Evolutionary conservation across 2,888 invertebrate species (phyloP), one percentile per base, ranked within the genome.

Genomic region (Himalopsyche kuldschensis): DNA sequence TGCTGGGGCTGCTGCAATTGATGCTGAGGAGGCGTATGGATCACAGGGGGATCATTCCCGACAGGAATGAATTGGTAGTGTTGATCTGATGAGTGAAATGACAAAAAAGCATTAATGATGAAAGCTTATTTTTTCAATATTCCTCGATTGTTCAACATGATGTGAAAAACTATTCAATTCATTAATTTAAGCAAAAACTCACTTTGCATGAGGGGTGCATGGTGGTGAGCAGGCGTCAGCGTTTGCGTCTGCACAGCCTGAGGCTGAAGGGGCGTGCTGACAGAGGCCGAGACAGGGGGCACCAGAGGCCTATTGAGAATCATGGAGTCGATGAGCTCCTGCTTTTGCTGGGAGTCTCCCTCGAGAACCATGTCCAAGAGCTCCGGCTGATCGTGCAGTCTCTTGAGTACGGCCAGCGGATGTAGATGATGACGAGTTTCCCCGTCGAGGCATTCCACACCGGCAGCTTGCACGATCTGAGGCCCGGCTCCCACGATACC

Each of bases 1-100:
- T 82, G 84, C 46, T 79, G 79, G 20, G 63, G 82, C 78, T 85
- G 87, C 78, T 88, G 86, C 20, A 86, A 87, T 47, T 77, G 80
- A 30, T 80, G 77, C 30, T 81, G 81, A 27, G 75, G 81, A 17
- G 27, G 35, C 11, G 8, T 82, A 27, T 63, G 84, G 75, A 86
- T 32, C 89, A 90, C 24, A 89, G 89, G 20, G 90, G 91, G 92
- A 55, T 93, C 91, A 24, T 93, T 92, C 88, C 94, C 93, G 86
- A 91, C 92, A 79, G 93, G 93, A 5, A 93, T 91, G 86, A 92
- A 93, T 88, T 94, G 94, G 32, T 15, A 41, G 75, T 30, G 32
- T 31, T 69, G 69, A 30, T 27, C 31, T 81, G 78, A 69, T 2
- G 15, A 3, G 69, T 69, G 10, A 35, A 63, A 35, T 8, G 17